Percentiles rank a stretch among this genome's conserved stretches.
These are phyloP conservation scores for Felis chaus DNA, from an alignment of 2,113 vertebrate genomes.

Conservation along the genomic window DNA sequence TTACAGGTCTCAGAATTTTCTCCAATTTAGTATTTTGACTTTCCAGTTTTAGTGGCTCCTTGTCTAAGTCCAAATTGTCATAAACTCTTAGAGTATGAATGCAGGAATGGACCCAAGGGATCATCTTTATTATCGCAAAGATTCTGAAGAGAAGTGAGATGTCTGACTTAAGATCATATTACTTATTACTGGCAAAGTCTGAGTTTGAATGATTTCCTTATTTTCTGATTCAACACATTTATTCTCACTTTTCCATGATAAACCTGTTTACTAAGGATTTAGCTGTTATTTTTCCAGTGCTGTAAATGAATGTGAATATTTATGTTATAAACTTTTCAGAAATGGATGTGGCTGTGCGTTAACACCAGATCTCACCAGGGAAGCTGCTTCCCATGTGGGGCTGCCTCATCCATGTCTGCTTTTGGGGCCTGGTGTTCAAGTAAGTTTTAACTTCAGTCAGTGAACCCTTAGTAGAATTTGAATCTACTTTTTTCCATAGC, in stretches of 20 bases:
- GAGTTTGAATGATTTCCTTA: not conserved
- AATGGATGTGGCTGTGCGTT: not conserved
- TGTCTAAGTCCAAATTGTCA: not conserved
- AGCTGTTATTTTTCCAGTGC: not conserved
- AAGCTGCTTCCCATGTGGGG: not conserved
- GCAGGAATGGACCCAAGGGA: not conserved
- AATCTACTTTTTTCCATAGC: not conserved
- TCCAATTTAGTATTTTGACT: not conserved
- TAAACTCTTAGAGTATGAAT: not conserved
- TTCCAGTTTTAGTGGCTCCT: not conserved
- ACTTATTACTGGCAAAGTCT: not conserved
- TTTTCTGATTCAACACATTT: not conserved
- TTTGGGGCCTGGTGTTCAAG: not conserved
- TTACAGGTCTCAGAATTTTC: not conserved
- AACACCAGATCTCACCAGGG: not conserved
- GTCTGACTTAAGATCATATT: not conserved
- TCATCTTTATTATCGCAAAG: not conserved
- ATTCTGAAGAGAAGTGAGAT: not conserved
- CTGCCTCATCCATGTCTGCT: not conserved
- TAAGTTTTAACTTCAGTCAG: not conserved
- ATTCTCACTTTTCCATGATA: constrained; percentile 7
- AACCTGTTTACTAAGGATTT: not conserved
- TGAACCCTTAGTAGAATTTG: not conserved
- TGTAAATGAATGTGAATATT: not conserved
- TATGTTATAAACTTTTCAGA: not conserved